A percentile compares a stretch with the other conserved stretches of the same genome.
These are phyloP conservation scores for Syngnathus acus DNA, from an alignment of 2,797 vertebrate genomes.

Conservation along the genomic window DNA sequence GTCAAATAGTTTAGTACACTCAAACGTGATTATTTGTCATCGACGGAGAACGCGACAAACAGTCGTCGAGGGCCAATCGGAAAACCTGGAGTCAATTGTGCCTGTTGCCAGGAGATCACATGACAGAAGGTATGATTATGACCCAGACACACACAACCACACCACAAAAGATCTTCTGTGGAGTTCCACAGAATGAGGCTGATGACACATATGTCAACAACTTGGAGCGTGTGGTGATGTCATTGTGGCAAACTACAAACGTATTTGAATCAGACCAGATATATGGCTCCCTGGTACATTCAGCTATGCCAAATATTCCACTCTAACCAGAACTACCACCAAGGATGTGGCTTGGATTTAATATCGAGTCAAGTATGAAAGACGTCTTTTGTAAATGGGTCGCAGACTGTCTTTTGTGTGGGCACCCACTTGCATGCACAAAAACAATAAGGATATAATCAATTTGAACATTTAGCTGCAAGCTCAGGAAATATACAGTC, in stretches of 20 bases:
- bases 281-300: conserved; percentile 58
- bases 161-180: conserved; percentile 73
- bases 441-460: not conserved
- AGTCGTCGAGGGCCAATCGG: not conserved
- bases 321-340: conserved; percentile 53
- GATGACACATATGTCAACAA: conserved; percentile 60
- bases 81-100: conserved; percentile 7
- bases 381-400: not conserved
- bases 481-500: not conserved
- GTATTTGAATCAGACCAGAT: conserved; percentile 68
- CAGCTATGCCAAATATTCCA: conserved; percentile 57
- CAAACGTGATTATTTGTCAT: not conserved
- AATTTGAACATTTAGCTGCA: not conserved
- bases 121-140: conserved; percentile 41
- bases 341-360: conserved; percentile 39
- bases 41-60: not conserved
- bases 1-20: too few relatives aligned
- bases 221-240: conserved; percentile 66
- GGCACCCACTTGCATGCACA: not conserved
- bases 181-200: conserved; percentile 41
- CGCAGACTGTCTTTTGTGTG: not conserved
- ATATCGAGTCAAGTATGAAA: conserved; percentile 38
- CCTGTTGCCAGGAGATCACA: conserved; percentile 12
- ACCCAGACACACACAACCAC: conserved; percentile 21
- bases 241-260: conserved; percentile 58